phyloP scores from a whole-genome alignment of 1,140 invertebrate species.

The Plutomurus gul region DNA sequence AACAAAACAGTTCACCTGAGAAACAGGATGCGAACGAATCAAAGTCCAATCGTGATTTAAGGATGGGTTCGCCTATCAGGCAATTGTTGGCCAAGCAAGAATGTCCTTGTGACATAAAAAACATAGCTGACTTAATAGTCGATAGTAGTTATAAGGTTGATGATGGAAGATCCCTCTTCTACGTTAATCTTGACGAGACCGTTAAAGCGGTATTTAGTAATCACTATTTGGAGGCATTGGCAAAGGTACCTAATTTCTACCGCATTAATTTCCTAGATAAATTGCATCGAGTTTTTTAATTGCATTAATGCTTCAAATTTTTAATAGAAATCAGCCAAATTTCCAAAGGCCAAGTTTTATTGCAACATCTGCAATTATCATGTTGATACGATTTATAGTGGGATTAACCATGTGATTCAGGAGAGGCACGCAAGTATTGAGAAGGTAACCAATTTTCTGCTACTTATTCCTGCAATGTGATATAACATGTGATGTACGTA shows the following conservation, averaged over 20 bases:
- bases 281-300: not conserved
- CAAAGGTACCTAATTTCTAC: too few relatives aligned
- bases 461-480: too few relatives aligned
- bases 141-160: not conserved
- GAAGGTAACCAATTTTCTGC: constrained; percentile 22
- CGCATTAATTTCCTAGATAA: not conserved
- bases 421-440: constrained; percentile 29
- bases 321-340: constrained; percentile 50
- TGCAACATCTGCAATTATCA: constrained; percentile 51
- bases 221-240: constrained; percentile 34
- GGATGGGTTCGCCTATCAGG: not conserved
- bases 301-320: not conserved
- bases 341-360: constrained; percentile 47
- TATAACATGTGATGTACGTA: too few relatives aligned
- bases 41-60: not conserved
- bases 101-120: constrained; percentile 28
- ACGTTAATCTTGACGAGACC: constrained; percentile 1
- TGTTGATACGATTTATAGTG: constrained; percentile 40
- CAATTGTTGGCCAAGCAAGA: constrained; percentile 15
- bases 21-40: not conserved
- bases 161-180: not conserved
- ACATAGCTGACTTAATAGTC: not conserved
- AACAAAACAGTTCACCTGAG: not conserved
- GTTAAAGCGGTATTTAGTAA: not conserved
- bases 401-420: constrained; percentile 39